Conservation (phyloP, 2,113 vertebrate species). For the Chionomys nivalis region DNA sequence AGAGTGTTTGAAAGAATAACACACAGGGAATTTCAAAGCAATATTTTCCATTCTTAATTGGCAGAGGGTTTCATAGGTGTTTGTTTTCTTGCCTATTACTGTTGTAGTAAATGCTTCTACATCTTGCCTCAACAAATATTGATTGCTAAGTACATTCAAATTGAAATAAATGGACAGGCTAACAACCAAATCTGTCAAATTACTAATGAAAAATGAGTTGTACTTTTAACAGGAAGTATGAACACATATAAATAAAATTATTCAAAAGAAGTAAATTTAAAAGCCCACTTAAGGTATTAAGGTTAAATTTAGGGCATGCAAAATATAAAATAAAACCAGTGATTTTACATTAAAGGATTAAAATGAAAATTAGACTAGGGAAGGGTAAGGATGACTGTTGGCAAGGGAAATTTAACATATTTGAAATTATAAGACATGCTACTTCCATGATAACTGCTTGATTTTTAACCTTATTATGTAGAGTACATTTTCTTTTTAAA, state of each 20-base stretch:
- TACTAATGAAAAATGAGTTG: background rate
- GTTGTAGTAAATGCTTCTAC: background rate
- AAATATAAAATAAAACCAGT: conserved; percentile 8
- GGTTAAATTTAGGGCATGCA: conserved; percentile 33
- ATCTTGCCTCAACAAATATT: background rate
- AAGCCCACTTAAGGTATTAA: background rate
- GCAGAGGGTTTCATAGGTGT: background rate
- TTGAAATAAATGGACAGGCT: background rate
- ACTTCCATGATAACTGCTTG: background rate
- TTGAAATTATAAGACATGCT: background rate
- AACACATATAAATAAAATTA: background rate
- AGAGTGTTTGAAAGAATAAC: background rate
- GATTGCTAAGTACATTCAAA: background rate
- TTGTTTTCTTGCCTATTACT: background rate
- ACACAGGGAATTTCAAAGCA: background rate
- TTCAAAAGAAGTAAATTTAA: conserved; percentile 17
- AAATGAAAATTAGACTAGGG: background rate
- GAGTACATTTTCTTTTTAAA: conserved; percentile 15
- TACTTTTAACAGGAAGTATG: conserved; percentile 14
- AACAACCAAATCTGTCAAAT: background rate
- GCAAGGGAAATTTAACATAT: background rate
- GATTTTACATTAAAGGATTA: background rate
- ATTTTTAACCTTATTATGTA: background rate
- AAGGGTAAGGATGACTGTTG: conserved; percentile 1
- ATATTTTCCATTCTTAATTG: background rate